Base-by-base conservation (phyloP, 1,140 invertebrate species). In the Heliconius eleuchia region DNA sequence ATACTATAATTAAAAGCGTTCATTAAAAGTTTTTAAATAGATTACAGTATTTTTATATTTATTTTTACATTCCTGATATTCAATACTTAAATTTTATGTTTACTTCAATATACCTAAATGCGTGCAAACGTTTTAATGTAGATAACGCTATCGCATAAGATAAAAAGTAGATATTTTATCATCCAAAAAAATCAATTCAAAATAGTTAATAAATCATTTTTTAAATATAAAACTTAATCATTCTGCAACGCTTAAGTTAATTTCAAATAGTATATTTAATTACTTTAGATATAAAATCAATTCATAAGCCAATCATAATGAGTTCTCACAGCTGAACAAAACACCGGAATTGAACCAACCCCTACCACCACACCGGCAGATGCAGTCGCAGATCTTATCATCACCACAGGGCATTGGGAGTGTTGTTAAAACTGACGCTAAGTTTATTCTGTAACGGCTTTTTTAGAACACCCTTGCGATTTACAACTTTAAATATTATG, bases 361-460 rank as follows among this genome's bases (percentile, higher is more conserved):
- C 88, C 84, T 84, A 84, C 86, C 83, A 86, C 82, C 84, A 85
- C 87, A 79, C 80, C 86, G 88, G 87, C 92, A 92, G 92, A 93
- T 93, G 92, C 89, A 88, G 85, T 83, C 76, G 71, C 75, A 91
- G 92, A 94, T 94, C 85, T 91, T 94, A 93, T 93, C 89, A 88
- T 71, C 83, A 86, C 90, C 84, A 85, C 89, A 87, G 91, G 90
- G 86, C 84, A 84, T 84, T 89, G 89, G 83, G 85, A 88, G 87
- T 89, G 88, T 88, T 94, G 86, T 85, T 87, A 80, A 87, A 87
- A 87, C 87, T 85, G 85, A 89, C 86, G 83, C 77, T 80, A 87
- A 88, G 85, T 89, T 89, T 86, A 86, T 81, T 83, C 84, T 88
- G 91, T 92, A 93, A 94, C 92, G 91, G 91, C 60, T 89, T 91